phyloP scores from a whole-genome alignment of 2,797 vertebrate species.

The Leptatherina wallacei region DNA sequence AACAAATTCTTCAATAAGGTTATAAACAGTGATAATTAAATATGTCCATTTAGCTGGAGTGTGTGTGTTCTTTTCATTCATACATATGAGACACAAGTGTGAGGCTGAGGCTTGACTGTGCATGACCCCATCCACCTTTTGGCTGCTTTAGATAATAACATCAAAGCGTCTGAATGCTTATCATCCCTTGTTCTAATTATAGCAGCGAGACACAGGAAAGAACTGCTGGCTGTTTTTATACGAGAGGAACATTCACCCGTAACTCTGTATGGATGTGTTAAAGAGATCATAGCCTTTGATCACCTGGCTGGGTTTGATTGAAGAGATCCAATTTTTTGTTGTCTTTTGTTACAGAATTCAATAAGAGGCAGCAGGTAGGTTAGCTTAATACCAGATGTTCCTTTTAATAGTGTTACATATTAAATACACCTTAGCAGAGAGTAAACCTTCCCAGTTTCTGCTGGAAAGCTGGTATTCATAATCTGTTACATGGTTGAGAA shows the following conservation, averaged over 20 bases:
- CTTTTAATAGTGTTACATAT: constrained; percentile 45
- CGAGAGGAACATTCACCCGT: constrained; percentile 36
- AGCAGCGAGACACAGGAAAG: constrained; percentile 53
- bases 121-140: constrained; percentile 43
- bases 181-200: constrained; percentile 65
- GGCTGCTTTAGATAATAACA: constrained; percentile 59
- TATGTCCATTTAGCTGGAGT: background rate
- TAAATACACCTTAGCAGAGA: constrained; percentile 17
- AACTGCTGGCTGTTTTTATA: constrained; percentile 44
- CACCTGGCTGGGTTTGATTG: constrained; percentile 55
- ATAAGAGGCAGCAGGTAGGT: constrained; percentile 59
- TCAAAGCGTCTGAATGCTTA: constrained; percentile 65
- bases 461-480: constrained; percentile 10
- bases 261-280: background rate
- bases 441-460: constrained; percentile 10
- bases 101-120: constrained; percentile 14
- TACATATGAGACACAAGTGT: background rate
- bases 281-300: constrained; percentile 53
- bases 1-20: background rate
- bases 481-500: background rate
- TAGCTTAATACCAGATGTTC: constrained; percentile 53
- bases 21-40: background rate
- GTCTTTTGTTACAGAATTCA: constrained; percentile 30
- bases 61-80: background rate
- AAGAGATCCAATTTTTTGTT: constrained; percentile 12